Evolutionary conservation across 2,888 invertebrate genomes (phyloP).

Genomic region (Ectemnius cavifrons): DNA sequence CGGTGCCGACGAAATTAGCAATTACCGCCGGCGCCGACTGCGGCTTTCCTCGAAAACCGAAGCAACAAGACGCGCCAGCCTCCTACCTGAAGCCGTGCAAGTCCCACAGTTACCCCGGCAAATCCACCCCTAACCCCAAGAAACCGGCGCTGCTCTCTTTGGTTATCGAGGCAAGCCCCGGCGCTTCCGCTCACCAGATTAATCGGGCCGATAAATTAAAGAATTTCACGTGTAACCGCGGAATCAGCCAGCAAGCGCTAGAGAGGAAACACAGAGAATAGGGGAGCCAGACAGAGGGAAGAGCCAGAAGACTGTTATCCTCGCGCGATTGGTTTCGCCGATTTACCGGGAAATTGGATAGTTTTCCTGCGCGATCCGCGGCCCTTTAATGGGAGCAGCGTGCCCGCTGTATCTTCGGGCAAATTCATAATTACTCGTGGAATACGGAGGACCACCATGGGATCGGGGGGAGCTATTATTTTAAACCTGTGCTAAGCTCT

Average conservation of each 20-base stretch:
- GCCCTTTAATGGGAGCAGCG: constrained; percentile 1
- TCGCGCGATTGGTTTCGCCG: not conserved
- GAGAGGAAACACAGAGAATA: too few species aligned
- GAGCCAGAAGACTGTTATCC: not conserved
- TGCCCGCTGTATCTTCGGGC: constrained; percentile 16
- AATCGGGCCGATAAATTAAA: not conserved
- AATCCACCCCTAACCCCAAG: too few species aligned
- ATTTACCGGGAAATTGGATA: constrained; percentile 17
- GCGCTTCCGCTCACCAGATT: not conserved
- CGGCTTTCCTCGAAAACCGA: constrained; percentile 23
- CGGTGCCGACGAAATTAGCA: constrained; percentile 61
- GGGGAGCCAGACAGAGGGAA: not conserved
- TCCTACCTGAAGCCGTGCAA: not conserved
- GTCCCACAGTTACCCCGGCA: too few species aligned
- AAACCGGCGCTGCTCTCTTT: not conserved
- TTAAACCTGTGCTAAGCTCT: constrained; percentile 42
- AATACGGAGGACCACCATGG: constrained; percentile 12
- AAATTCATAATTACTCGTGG: constrained; percentile 45
- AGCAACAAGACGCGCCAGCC: not conserved
- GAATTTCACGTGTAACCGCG: not conserved
- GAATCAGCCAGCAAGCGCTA: not conserved
- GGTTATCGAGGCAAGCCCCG: not conserved
- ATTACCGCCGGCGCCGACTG: constrained; percentile 57
- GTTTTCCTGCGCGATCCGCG: not conserved
- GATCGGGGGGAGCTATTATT: constrained; percentile 29